Base-by-base conservation (phyloP, 2,888 invertebrate genomes). In the Crioceris asparagi region DNA sequence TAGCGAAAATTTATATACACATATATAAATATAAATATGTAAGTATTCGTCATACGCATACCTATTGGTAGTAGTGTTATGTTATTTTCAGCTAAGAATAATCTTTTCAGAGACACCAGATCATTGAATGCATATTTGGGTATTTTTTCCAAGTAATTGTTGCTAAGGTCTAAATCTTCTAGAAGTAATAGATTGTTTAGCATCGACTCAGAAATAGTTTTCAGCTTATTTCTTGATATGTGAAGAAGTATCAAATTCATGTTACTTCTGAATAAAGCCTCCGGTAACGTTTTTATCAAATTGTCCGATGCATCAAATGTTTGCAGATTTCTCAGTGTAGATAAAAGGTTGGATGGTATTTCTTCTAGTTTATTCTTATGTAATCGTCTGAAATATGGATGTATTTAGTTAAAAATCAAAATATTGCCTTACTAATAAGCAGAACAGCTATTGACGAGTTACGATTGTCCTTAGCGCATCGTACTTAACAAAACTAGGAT, bases 241-340 rank as follows among this genome's bases (percentile, higher is more conserved):
- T 79, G 77, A 4, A 83, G 63, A 3, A 74, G 71, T 48, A 74
- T 73, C 15, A 83, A 57, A 41, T 68, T 70, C 1, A 66, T 60
- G 45, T 74, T 70, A 38, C 72, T 75, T 2, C 61, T 62, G 52
- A 83, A 80, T 31, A 79, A 54, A 18, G 66, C 65, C 38, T 67
- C 65, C 1, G 77, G 74, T 1, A 84, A 60, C 1, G 62, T 59
- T 32, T 66, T 67, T 10, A 85, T 62, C 33, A 67, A 67, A 57
- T 83, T 84, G 46, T 75, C 72, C 0, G 81, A 77, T 29, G 82
- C 55, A 52, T 83, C 77, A 32, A 83, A 65, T 35, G 79, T 79
- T 50, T 75, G 75, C 21, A 83, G 62, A 51, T 75, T 76, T 48
- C 68, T 69, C 19, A 79, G 64, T 29, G 68, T 64, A 29, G 66